Base-by-base conservation (phyloP, 2,113 vertebrate species). In the Bujurquina vittata region DNA sequence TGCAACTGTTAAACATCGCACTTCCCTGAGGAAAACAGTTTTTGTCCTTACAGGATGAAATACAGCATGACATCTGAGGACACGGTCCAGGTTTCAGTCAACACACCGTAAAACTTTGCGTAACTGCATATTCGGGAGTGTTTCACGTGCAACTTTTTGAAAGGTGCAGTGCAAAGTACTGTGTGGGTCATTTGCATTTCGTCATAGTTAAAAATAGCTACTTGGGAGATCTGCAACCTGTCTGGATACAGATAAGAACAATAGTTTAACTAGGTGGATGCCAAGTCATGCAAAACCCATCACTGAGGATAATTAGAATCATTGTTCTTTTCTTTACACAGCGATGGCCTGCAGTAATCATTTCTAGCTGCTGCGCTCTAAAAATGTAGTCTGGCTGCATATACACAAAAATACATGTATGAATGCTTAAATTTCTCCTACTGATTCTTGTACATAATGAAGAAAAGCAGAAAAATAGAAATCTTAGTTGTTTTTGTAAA, bases 241-340 rank as follows among this genome's bases (percentile, higher is more conserved):
- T 61, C 56, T 80, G 61, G 73, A 73, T 62, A 40, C 40, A 85
- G 88, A 84, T 52, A 75, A 73, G 77, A 85, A 73, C 83, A 91
- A 81, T 78, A 76, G 72, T 52, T 83, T 86, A 65, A 77, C 61
- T 52, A 60, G 83, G 80, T 89, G 77, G 55, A 84, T 75, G 85
- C 77, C 59, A 88, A 52, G 12, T 9, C 81, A 90, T 87, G 54
- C 35, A 85, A 84, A 90, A 90, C 79, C 88, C 90, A 90, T 92
- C 83, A 89, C 65, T 18, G 2, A 52, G 59, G 56, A 73, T 85
- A 85, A 91, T 93, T 91, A 75, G 46, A 82, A 67, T 87, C 84
- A 77, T 87, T 89, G 81, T 94, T 92, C 77, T 87, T 74, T 83
- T 37, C 60, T 62, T 88, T 65, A 76, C 52, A 49, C 43, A 23